Conservation (phyloP, 2,113 vertebrate genomes). For the Sander lucioperca region DNA sequence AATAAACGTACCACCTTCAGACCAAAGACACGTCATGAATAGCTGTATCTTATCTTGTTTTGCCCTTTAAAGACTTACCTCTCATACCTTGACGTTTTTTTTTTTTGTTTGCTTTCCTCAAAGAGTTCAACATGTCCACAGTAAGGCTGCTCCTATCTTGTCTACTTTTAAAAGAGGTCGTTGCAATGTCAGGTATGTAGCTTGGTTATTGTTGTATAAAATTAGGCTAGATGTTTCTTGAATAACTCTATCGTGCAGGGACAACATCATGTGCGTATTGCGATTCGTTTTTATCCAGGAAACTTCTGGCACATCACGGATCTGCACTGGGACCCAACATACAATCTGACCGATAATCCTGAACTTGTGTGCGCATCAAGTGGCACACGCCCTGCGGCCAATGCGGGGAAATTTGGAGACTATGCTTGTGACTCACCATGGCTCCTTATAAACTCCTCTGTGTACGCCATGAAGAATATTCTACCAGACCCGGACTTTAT, state of each 20-base stretch:
- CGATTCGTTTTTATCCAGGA: slow-evolving; percentile 74
- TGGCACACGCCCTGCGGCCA: slow-evolving; percentile 75
- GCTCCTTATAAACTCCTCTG: slow-evolving; percentile 87
- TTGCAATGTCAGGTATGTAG: slow-evolving; percentile 67
- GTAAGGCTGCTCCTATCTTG: slow-evolving; percentile 44
- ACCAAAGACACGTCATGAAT: not conserved
- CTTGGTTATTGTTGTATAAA: not conserved
- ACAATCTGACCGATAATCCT: slow-evolving; percentile 76
- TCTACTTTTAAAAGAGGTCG: slow-evolving; percentile 51
- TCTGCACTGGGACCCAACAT: slow-evolving; percentile 91
- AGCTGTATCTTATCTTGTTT: slow-evolving; percentile 62
- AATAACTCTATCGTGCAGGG: rapidly evolving
- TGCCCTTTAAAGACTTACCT: slow-evolving; percentile 36
- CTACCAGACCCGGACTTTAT: slow-evolving; percentile 91
- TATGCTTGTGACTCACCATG: slow-evolving; percentile 92
- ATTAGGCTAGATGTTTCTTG: not conserved
- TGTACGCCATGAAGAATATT: slow-evolving; percentile 87
- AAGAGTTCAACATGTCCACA: slow-evolving; percentile 55
- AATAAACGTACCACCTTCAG: not conserved
- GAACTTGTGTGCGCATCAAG: slow-evolving; percentile 87
- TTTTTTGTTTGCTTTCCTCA: slow-evolving; percentile 13
- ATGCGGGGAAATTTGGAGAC: slow-evolving; percentile 88
- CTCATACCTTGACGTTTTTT: slow-evolving; percentile 18
- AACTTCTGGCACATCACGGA: slow-evolving; percentile 95
- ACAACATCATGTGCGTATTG: slow-evolving; percentile 14